phyloP scores from a whole-genome alignment of 35 echinoderm and acorn worm species.

The Ophiothrix spiculata region DNA sequence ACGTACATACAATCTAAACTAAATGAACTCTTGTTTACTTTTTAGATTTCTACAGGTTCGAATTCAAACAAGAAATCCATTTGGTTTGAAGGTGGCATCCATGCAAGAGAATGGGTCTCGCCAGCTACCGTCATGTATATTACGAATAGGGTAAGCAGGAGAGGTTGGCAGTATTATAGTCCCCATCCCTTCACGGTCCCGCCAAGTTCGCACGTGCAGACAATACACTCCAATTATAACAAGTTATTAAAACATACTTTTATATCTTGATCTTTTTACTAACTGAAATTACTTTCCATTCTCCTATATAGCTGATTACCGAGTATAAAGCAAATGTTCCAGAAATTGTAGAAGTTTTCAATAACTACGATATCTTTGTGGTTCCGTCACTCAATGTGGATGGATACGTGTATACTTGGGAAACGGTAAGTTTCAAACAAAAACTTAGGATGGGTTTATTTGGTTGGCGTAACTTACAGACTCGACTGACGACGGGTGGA shows the following conservation, averaged over 20 bases:
- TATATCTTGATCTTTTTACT: no score
- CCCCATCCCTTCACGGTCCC: no score
- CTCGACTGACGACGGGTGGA: no score
- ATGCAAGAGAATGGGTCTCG: constrained; percentile 91
- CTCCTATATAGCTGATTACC: constrained; percentile 35
- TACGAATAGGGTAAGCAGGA: constrained; percentile 55
- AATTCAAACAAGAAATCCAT: constrained; percentile 47
- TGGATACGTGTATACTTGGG: constrained; percentile 71
- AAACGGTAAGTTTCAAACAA: constrained; percentile 33
- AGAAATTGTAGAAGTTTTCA: constrained; percentile 33
- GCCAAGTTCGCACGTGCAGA: no score
- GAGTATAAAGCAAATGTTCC: constrained; percentile 44
- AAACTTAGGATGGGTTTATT: no score
- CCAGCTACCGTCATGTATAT: constrained; percentile 94
- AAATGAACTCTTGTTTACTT: no score
- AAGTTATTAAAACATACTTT: no score
- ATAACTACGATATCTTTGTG: constrained; percentile 78
- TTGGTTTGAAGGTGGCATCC: constrained; percentile 93
- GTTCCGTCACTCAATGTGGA: constrained; percentile 75
- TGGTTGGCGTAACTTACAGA: no score
- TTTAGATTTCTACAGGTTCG: not conserved
- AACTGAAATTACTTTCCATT: no score
- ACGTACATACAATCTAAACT: no score
- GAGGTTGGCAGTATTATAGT: no score
- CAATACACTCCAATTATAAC: no score